phyloP scores from a whole-genome alignment of 2,888 invertebrate species.

The Artemia sp. region DNA sequence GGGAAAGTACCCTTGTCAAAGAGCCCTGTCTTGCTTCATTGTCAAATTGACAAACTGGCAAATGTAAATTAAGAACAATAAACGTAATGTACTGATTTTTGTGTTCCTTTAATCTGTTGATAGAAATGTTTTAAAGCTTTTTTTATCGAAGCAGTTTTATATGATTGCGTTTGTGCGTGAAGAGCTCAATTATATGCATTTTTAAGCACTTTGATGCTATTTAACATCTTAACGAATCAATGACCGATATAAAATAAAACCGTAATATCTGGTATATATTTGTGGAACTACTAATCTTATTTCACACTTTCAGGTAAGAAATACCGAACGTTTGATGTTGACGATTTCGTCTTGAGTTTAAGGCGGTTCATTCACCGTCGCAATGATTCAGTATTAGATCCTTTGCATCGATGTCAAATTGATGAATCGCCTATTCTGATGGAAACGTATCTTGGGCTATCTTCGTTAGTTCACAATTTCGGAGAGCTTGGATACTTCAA shows the following conservation, averaged over 20 bases:
- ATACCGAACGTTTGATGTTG: slow-evolving; percentile 29
- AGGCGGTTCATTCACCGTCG: slow-evolving; percentile 26
- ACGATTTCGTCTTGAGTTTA: slow-evolving; percentile 33
- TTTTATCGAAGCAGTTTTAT: no score
- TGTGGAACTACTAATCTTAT: background rate
- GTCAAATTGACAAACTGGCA: no score
- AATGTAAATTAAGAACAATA: no score
- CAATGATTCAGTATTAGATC: background rate
- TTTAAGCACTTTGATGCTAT: no score
- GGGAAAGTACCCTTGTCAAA: no score
- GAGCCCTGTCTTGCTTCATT: no score
- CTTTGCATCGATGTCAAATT: slow-evolving; percentile 30
- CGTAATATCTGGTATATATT: background rate
- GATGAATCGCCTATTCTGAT: slow-evolving; percentile 52
- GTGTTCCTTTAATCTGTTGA: no score
- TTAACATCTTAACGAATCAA: no score
- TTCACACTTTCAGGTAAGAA: slow-evolving; percentile 17
- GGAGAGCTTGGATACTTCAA: slow-evolving; percentile 69
- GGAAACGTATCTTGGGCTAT: slow-evolving; percentile 59
- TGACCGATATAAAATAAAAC: background rate
- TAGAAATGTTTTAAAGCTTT: no score
- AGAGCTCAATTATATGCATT: no score
- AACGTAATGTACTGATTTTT: no score
- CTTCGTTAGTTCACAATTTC: slow-evolving; percentile 62
- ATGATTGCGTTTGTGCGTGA: no score